A percentile compares a stretch with the other conserved stretches of the same genome.
Evolutionary conservation across 1,140 invertebrate species (phyloP).

Genomic region (Drosophila melanogaster): Release_6_plus_ISO1_MT NT_033779.5:20712501-20713000

Average conservation of each 20-base stretch:
- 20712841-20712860: conserved; percentile 37
- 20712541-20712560: no score
- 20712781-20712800: conserved; percentile 29
- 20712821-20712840: conserved; percentile 14
- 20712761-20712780: conserved; percentile 24
- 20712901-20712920: conserved; percentile 67
- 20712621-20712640: no score
- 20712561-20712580: no score
- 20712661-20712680: conserved; percentile 29
- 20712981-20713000: conserved; percentile 44
- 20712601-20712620: background rate
- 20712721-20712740: conserved; percentile 40
- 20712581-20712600: background rate
- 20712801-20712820: conserved; percentile 1
- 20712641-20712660: background rate
- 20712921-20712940: conserved; percentile 53
- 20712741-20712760: conserved; percentile 77
- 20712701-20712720: conserved; percentile 54
- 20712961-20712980: conserved; percentile 6
- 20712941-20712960: conserved; percentile 3
- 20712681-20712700: conserved; percentile 27
- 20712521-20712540: no score
- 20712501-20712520: no score
- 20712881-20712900: conserved; percentile 58
- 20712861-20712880: conserved; percentile 51